Evolutionary conservation across 2,888 invertebrate species (phyloP).

Genomic region (Ellobium chinense): DNA sequence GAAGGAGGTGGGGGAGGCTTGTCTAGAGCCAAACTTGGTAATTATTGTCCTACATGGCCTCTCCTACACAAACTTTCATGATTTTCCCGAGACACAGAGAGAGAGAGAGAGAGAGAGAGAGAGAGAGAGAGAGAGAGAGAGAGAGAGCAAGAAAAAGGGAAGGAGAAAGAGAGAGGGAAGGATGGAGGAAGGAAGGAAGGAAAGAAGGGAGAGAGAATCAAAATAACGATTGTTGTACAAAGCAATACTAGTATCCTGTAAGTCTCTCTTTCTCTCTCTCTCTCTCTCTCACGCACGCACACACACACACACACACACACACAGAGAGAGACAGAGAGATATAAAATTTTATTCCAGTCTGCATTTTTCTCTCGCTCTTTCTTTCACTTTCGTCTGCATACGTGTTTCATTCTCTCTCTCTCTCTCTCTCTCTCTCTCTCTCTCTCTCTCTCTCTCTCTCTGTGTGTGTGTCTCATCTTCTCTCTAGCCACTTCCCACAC

Average conservation of each 20-base stretch:
- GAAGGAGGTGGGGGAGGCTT: background rate
- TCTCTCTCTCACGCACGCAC: no score
- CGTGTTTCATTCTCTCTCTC: background rate
- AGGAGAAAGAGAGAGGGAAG: background rate
- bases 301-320: no score
- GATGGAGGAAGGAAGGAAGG: background rate
- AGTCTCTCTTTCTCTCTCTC: background rate
- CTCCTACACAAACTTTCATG: background rate
- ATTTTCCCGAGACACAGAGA: constrained; percentile 3
- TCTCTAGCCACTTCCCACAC: no score
- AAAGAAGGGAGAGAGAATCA: background rate
- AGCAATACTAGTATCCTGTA: no score
- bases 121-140: constrained; percentile 15
- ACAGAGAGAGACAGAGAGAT: no score
- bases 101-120: background rate
- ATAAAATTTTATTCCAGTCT: no score
- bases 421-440: background rate
- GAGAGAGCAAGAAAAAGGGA: background rate
- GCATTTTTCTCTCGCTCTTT: no score
- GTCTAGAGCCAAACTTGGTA: background rate
- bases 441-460: background rate
- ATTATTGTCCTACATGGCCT: no score
- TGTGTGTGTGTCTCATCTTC: background rate
- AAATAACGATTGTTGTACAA: no score
- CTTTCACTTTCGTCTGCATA: no score